Evolutionary conservation across 2,113 vertebrate genomes (phyloP).

Genomic region (Butorides virescens): DNA sequence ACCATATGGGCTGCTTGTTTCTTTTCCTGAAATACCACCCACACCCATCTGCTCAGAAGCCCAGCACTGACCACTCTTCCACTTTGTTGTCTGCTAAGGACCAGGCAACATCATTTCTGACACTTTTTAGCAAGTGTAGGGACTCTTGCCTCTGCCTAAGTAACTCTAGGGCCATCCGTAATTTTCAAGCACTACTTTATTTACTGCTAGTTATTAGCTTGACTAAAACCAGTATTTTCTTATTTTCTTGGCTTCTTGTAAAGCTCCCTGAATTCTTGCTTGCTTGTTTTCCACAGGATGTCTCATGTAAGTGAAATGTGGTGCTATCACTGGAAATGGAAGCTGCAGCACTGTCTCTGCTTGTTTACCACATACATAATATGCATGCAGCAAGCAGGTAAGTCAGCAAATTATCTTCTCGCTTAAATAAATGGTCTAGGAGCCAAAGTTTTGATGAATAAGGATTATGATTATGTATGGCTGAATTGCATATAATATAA

Average conservation of each 20-base stretch:
- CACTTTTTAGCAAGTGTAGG: neutral
- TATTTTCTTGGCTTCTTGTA: neutral
- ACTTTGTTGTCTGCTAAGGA: neutral
- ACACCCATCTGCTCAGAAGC: neutral
- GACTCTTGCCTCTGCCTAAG: neutral
- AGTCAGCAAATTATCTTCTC: slow-evolving; percentile 8
- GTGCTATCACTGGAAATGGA: slow-evolving; percentile 82
- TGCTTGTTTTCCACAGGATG: slow-evolving; percentile 74
- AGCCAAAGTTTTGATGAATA: neutral
- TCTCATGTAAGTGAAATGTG: slow-evolving; percentile 70
- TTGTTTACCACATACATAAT: slow-evolving; percentile 66
- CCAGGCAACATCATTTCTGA: neutral
- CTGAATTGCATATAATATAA: neutral
- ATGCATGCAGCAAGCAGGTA: slow-evolving; percentile 78
- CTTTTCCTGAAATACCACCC: neutral
- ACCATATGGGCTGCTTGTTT: neutral
- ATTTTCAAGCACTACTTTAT: neutral
- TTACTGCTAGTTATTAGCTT: neutral
- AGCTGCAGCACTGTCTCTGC: slow-evolving; percentile 71
- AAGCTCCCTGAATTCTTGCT: neutral
- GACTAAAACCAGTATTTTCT: neutral
- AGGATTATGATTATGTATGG: neutral
- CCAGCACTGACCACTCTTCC: neutral
- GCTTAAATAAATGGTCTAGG: neutral
- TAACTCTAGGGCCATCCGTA: neutral